Base-by-base conservation (phyloP, 2,888 invertebrate genomes). In the Andrena chrysosceles region DNA sequence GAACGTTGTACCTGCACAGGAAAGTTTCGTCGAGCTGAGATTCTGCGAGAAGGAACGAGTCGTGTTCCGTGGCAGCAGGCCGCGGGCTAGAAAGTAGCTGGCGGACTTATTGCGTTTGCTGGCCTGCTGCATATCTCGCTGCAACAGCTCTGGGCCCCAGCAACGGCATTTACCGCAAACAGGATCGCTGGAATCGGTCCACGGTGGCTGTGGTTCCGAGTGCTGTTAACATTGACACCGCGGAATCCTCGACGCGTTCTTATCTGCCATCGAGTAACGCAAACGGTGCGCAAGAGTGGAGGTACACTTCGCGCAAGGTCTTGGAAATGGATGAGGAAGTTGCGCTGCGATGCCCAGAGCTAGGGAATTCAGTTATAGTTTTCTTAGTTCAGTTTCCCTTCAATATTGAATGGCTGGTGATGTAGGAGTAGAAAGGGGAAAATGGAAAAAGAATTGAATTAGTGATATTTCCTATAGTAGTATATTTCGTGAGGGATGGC, bases 61-160 rank as follows among this genome's bases (percentile, higher is more conserved):
- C 29, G 75, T 71, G 86, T 82, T 80, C 76, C 85, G 77, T 76
- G 83, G 66, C 79, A 77, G 81, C 76, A 77, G 78, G 90, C 92
- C 91, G 89, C 89, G 72, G 91, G 91, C 91, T 92, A 92, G 92
- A 92, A 92, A 92, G 92, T 92, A 84, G 87, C 85, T 83, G 78
- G 75, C 79, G 23, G 78, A 86, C 86, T 88, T 87, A 85, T 89
- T 88, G 85, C 84, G 83, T 87, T 89, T 86, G 83, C 77, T 83
- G 72, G 80, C 62, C 73, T 60, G 80, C 72, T 68, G 82, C 78
- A 83, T 83, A 81, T 86, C 75, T 80, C 56, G 56, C n/a, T 74
- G 78, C 81, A 71, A 67, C 76, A 35, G 71, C 81, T 54, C 69
- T n/a, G 56, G 59, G 72, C 20, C 10, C 62, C 54, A 48, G 48